Evolutionary conservation across 1,140 invertebrate species (phyloP).

Genomic region (Apis dorsata): DNA sequence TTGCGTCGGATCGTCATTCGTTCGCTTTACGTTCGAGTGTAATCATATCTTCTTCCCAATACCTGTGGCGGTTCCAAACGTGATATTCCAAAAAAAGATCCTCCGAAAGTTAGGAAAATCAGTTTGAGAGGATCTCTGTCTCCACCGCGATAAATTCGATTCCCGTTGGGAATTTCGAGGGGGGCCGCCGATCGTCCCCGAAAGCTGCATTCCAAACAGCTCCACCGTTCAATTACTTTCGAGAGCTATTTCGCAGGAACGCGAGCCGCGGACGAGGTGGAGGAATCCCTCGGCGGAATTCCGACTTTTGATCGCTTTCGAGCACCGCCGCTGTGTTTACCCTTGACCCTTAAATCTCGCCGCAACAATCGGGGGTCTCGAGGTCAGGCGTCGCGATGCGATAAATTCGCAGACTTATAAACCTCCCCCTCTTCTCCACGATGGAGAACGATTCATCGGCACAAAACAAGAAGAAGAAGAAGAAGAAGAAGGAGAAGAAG

Average conservation of each 20-base stretch:
- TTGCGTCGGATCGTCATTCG: too few species aligned
- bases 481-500: too few species aligned
- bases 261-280: not conserved
- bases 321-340: conserved; percentile 15
- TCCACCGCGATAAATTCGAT: not conserved
- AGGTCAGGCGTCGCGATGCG: conserved; percentile 50
- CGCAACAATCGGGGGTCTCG: not conserved
- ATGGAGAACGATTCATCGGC: conserved; percentile 13
- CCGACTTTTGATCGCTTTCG: conserved; percentile 34
- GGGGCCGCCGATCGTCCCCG: not conserved
- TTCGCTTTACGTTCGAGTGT: too few species aligned
- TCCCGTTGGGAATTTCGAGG: not conserved
- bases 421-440: not conserved
- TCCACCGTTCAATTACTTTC: conserved; percentile 4
- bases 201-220: conserved; percentile 18
- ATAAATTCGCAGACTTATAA: conserved; percentile 50
- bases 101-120: too few species aligned
- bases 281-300: conserved; percentile 15
- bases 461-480: not conserved
- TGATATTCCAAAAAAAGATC: too few species aligned
- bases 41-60: too few species aligned
- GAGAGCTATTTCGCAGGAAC: conserved; percentile 24
- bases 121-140: not conserved
- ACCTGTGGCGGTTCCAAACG: conserved; percentile 3
- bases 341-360: conserved; percentile 38